These are phyloP conservation scores for Cygnus olor DNA, from an alignment of 2,797 vertebrate species.

Conservation along the genomic window DNA sequence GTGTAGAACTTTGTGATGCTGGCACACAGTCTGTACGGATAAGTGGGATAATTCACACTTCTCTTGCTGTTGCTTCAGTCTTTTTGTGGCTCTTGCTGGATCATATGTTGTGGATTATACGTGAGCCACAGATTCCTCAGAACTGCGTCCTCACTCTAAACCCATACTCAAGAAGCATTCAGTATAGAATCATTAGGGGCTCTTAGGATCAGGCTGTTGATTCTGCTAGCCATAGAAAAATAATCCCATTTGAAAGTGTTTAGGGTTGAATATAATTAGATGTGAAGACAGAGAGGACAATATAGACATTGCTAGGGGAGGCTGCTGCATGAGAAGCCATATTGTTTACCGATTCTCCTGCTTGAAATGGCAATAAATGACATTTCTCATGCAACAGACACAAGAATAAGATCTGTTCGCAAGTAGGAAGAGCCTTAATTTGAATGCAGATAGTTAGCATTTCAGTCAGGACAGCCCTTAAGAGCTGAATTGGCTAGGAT, in stretches of 20 bases:
- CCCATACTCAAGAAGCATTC: not conserved
- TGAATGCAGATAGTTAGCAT: slow-evolving; percentile 43
- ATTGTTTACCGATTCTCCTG: not conserved
- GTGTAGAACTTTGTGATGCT: not conserved
- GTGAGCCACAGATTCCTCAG: not conserved
- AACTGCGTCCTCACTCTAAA: not conserved
- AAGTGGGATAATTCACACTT: not conserved
- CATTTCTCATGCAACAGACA: slow-evolving; percentile 5
- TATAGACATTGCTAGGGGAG: not conserved
- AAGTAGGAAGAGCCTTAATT: slow-evolving; percentile 24
- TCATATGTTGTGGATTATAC: not conserved
- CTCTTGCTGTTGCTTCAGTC: not conserved
- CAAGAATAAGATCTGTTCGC: not conserved
- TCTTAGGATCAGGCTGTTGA: not conserved
- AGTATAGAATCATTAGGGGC: not conserved
- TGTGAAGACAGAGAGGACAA: not conserved
- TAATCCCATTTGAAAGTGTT: not conserved
- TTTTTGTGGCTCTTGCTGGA: not conserved
- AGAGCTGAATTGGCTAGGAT: slow-evolving; percentile 41
- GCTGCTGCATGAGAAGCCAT: not conserved
- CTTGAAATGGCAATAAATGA: slow-evolving; percentile 21
- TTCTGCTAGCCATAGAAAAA: not conserved
- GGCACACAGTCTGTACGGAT: not conserved
- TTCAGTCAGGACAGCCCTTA: slow-evolving; percentile 44
- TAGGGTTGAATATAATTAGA: not conserved